Evolutionary conservation across 2,113 vertebrate species (phyloP).

Genomic region (Oryzias melastigma): DNA sequence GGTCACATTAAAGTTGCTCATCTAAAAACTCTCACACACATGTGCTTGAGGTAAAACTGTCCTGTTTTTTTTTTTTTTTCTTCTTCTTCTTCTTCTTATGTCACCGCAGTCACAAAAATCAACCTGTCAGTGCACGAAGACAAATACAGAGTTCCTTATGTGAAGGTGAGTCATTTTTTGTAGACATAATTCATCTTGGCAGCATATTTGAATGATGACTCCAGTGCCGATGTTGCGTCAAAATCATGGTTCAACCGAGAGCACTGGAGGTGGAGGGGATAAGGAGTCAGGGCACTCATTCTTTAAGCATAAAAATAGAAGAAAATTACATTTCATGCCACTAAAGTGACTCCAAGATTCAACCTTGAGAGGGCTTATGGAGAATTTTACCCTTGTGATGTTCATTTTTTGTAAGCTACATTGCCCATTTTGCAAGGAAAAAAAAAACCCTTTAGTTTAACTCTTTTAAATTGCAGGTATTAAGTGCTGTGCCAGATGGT

Average conservation of each 20-base stretch:
- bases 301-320: too few species aligned
- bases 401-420: too few species aligned
- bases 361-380: too few species aligned
- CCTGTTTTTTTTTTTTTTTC: slow-evolving; percentile 27
- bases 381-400: too few species aligned
- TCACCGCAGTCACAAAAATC: slow-evolving; percentile 87
- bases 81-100: slow-evolving; percentile 15
- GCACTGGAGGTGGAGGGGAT: neutral
- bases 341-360: too few species aligned
- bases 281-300: neutral
- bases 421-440: too few species aligned
- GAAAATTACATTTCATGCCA: too few species aligned
- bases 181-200: slow-evolving; percentile 11
- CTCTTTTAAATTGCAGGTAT: too few species aligned
- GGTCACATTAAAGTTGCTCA: slow-evolving; percentile 25
- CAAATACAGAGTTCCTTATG: slow-evolving; percentile 93
- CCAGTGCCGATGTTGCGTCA: neutral
- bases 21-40: slow-evolving; percentile 4
- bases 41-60: slow-evolving; percentile 18
- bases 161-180: slow-evolving; percentile 82
- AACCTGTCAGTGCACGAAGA: slow-evolving; percentile 94
- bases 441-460: too few species aligned
- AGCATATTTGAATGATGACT: neutral
- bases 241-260: neutral
- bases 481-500: too few species aligned